Conservation (phyloP, 2,888 invertebrate genomes). For the Antitype chi region DNA sequence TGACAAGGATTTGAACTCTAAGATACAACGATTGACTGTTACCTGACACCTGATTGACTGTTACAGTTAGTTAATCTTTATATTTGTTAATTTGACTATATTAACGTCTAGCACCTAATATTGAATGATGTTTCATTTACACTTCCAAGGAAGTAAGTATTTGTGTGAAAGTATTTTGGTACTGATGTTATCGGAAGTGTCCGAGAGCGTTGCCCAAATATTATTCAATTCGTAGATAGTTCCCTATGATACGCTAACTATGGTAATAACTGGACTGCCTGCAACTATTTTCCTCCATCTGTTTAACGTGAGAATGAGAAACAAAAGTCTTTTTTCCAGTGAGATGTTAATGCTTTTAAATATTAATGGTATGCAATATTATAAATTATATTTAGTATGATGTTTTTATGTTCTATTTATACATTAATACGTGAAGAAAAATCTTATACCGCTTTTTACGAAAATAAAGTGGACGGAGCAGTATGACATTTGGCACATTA, state of each 20-base stretch:
- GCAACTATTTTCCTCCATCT: not conserved
- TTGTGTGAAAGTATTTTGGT: not conserved
- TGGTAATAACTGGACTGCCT: conserved; percentile 29
- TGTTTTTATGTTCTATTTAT: not conserved
- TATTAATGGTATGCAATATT: not conserved
- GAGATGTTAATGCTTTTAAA: not conserved
- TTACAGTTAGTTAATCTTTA: not conserved
- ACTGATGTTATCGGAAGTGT: conserved; percentile 40
- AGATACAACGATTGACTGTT: no score
- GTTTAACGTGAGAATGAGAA: conserved; percentile 5
- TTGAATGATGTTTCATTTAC: not conserved
- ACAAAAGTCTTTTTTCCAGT: not conserved
- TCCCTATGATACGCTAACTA: conserved; percentile 49
- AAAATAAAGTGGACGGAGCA: no score
- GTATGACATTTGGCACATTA: no score
- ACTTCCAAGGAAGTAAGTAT: not conserved
- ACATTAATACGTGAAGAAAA: no score
- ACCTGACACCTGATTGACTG: no score
- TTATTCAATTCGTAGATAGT: conserved; percentile 54
- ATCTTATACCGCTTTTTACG: no score
- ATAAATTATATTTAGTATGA: no score
- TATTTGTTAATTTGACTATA: not conserved
- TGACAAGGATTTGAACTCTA: not conserved
- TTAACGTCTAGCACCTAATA: no score
- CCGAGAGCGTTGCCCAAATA: conserved; percentile 24